Evolutionary conservation across 2,888 invertebrate species (phyloP), one percentile per base, ranked within the genome.

Genomic region (Orchesella flavescens): DNA sequence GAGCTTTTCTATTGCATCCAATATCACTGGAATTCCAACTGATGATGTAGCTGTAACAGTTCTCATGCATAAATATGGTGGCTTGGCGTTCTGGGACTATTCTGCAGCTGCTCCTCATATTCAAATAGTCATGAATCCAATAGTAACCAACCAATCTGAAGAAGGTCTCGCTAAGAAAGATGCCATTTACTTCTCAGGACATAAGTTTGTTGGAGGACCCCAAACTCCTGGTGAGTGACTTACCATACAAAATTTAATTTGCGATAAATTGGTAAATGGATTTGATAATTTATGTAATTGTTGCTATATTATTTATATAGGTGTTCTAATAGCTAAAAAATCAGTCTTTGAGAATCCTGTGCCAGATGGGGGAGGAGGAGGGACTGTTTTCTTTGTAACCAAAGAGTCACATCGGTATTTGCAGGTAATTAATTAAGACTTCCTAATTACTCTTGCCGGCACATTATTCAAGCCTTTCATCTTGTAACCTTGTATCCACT

Each of bases 201-300:
- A 96, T 91, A 97, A 97, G 90, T 96, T 97, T 90, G 93, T 96
- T 53, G 97, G 97, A 0, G 97, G 97, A 0, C 94, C 96, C 0
- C 95, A 96, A 89, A 95, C 96, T 0, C 96, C 97, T 13, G 93
- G 93, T 90, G 83, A 84, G 86, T 68, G 24, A 19, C 12, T 53
- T 34, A 4, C 7, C 7, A 7, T 2, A 34, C 34, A 2, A 34
- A 34, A 34, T 2, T 34, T 34, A 7, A 4, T 34, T 2, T 34
- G 34, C 2, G 7, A 7, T 34, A 34, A 4, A 34, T 34, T 34
- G 7, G 34, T 5, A 55, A 34, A 65, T 3, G n/a, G 13, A 17
- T 68, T 21, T 68, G 34, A 7, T 2, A 2, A 68, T 19, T n/a
- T 55, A 55, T 24, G 49, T 23, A 23, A 71, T 12, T 3, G 34